These are phyloP conservation scores for Lepilemur septentrionalis DNA, from an alignment of 2,797 vertebrate species.

Conservation along the genomic window DNA sequence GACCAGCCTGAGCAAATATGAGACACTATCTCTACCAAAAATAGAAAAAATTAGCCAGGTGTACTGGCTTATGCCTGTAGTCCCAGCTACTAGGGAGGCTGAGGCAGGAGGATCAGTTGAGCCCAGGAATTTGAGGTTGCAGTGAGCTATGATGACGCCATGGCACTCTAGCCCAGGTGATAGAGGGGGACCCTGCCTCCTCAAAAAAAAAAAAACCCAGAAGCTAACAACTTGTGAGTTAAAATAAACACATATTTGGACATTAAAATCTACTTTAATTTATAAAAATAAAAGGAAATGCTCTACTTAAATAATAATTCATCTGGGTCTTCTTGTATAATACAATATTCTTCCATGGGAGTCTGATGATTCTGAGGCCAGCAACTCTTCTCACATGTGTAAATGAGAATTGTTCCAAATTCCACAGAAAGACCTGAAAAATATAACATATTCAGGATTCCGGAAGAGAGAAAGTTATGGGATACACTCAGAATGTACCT, in stretches of 20 bases:
- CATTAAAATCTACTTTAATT: slow-evolving; percentile 57
- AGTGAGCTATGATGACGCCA: too few species aligned
- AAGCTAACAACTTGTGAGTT: not conserved
- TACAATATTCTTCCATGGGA: slow-evolving; percentile 89
- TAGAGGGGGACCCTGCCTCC: too few species aligned
- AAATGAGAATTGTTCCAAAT: slow-evolving; percentile 93
- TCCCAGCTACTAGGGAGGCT: too few species aligned
- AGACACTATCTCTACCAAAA: too few species aligned
- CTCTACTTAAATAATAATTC: slow-evolving; percentile 91
- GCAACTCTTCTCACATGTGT: slow-evolving; percentile 92
- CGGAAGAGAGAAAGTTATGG: not conserved
- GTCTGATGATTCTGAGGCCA: slow-evolving; percentile 85
- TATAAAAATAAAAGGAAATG: slow-evolving; percentile 20
- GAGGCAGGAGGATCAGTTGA: too few species aligned
- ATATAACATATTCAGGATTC: slow-evolving; percentile 45
- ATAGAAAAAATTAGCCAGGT: too few species aligned
- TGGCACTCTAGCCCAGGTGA: too few species aligned
- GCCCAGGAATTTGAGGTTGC: too few species aligned
- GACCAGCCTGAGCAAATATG: too few species aligned
- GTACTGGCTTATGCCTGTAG: too few species aligned
- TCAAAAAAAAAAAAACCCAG: not conserved
- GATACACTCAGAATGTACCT: not conserved
- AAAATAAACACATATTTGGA: slow-evolving; percentile 39
- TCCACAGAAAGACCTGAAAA: slow-evolving; percentile 87
- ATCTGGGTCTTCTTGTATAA: slow-evolving; percentile 93